phyloP scores from a whole-genome alignment of 2,113 vertebrate genomes.

The Bubo scandiacus region DNA sequence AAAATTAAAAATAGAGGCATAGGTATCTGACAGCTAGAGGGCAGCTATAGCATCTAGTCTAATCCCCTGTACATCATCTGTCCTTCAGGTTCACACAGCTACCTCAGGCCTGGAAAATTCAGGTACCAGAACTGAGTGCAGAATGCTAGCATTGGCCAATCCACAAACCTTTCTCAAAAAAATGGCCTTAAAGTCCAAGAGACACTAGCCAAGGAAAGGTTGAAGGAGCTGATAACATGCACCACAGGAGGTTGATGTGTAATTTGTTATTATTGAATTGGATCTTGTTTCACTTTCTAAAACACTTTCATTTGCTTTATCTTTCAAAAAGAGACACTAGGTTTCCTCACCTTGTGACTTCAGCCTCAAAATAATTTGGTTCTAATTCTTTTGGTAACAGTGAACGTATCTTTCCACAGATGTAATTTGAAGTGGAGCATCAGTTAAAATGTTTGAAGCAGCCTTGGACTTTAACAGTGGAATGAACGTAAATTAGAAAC shows the following conservation, averaged over 20 bases:
- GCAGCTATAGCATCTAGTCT: background rate
- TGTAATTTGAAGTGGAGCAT: background rate
- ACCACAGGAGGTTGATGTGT: background rate
- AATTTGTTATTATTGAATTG: background rate
- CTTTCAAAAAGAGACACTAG: background rate
- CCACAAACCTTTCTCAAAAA: background rate
- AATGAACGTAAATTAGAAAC: constrained; percentile 10
- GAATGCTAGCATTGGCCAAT: background rate
- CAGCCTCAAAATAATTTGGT: background rate
- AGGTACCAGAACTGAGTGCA: background rate
- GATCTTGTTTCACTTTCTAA: background rate
- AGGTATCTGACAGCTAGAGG: background rate
- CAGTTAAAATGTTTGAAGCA: background rate
- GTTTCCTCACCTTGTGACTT: constrained; percentile 7
- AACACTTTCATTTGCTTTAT: background rate
- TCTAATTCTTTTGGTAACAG: background rate
- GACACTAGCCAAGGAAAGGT: background rate
- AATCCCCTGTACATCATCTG: background rate
- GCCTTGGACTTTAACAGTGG: background rate
- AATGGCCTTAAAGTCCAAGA: background rate
- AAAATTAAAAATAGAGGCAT: background rate
- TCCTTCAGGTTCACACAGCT: background rate
- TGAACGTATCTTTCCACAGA: background rate
- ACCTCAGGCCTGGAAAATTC: background rate
- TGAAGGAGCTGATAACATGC: background rate